Percentiles rank a stretch among this genome's conserved stretches.
Evolutionary conservation across 1,140 invertebrate species (phyloP).

Genomic region (Leptoteleia sp.): DNA sequence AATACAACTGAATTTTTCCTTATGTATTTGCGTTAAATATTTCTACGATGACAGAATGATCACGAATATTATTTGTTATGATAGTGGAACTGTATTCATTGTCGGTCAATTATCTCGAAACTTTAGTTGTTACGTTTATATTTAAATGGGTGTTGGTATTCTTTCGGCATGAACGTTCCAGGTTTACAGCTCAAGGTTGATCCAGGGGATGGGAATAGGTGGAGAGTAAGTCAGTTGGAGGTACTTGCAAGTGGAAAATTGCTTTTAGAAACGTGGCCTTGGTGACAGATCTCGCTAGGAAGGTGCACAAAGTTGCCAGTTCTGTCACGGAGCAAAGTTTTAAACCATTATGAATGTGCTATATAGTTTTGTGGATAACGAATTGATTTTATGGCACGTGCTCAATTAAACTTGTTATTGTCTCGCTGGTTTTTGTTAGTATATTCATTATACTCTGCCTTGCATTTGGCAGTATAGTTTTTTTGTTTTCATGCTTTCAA

Average conservation of each 20-base stretch:
- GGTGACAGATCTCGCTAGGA: conserved; percentile 5
- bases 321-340: conserved; percentile 35
- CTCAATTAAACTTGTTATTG: no score
- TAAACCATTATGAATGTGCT: conserved; percentile 21
- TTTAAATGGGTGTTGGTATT: conserved; percentile 45
- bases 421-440: no score
- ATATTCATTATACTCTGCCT: no score
- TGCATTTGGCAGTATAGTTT: no score
- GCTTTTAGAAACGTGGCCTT: conserved; percentile 35
- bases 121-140: conserved; percentile 44
- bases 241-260: conserved; percentile 35
- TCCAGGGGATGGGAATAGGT: neutral
- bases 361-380: neutral
- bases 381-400: neutral
- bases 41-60: conserved; percentile 1
- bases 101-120: conserved; percentile 11
- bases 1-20: no score
- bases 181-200: conserved; percentile 7
- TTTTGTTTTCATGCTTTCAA: no score
- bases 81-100: neutral
- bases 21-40: no score
- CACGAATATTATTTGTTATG: neutral
- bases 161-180: neutral
- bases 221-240: conserved; percentile 6
- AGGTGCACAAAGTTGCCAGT: conserved; percentile 21